Evolutionary conservation across 2,888 invertebrate genomes (phyloP), one percentile per base, ranked within the genome.

Genomic region (Ophion costatus): DNA sequence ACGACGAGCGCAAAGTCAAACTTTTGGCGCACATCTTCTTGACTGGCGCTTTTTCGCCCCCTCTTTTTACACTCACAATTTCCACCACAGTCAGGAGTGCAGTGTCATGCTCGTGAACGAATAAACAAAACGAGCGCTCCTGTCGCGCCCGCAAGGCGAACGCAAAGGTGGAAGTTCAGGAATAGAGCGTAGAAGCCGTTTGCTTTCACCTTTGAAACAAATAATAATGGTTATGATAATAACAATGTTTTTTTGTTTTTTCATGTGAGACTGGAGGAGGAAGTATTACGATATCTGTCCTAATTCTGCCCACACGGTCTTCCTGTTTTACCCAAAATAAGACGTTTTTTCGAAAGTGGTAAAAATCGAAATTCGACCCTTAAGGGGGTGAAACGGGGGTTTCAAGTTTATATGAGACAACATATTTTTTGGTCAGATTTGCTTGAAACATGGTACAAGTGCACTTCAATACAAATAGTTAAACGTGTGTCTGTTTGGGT

Each of bases 31-130:
- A 17, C 78, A 78, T 78, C 33, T 78, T 77, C 57, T 57, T 56
- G 7, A 22, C 57, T 33, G n/a, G 10, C 22, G 5, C n/a, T 42
- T 22, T 33, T n/a, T 0, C 45, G 76, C 42, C 66, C 70, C 85
- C 22, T 66, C 70, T 64, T 57, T 33, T 33, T 57, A 33, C 67
- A 29, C 73, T 45, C 80, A 22, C 29, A 38, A 61, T 78, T 64
- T 57, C 67, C 17, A 63, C 33, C 70, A 45, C 76, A 61, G 75
- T 82, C 82, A 81, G 77, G 81, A 80, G 45, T 76, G 81, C 84
- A 77, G 63, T 24, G 73, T 77, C 77, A 84, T 82, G 11, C 63
- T 71, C 63, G 63, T 29, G 51, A 20, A 42, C 3, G 2, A 22
- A 51, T 59, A 63, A 38, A 38, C 6, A 38, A 38, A 38, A 38